phyloP scores from a whole-genome alignment of 2,113 vertebrate species.

The Pterocles burchelli region DNA sequence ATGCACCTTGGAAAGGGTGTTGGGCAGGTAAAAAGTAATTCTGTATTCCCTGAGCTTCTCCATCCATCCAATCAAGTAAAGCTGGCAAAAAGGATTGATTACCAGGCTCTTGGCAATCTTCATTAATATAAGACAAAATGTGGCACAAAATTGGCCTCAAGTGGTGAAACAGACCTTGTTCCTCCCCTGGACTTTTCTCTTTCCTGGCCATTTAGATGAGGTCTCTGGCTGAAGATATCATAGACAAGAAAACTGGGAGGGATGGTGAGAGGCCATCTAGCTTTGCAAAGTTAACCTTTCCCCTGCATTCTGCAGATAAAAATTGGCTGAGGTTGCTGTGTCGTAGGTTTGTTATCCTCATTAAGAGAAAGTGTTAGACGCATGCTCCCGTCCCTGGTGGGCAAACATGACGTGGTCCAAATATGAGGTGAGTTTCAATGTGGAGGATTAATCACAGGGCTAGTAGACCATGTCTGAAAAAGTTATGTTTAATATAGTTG shows the following conservation, averaged over 20 bases:
- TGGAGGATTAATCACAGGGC: neutral
- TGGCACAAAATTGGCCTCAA: neutral
- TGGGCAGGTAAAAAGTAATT: neutral
- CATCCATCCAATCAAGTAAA: neutral
- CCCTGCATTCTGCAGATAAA: conserved; percentile 1
- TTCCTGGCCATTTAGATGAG: neutral
- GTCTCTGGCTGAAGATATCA: neutral
- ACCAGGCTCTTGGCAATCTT: neutral
- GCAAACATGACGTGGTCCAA: conserved; percentile 3
- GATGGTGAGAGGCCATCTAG: neutral
- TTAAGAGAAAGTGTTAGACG: conserved; percentile 40
- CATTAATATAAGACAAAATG: neutral
- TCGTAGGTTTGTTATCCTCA: conserved; percentile 2
- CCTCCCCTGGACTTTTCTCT: neutral
- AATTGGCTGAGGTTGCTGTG: neutral
- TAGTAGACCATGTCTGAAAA: conserved; percentile 30
- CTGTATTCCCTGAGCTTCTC: neutral
- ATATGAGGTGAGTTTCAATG: conserved; percentile 11
- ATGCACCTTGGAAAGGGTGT: neutral
- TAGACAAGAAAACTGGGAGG: neutral
- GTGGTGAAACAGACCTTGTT: neutral
- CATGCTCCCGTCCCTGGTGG: conserved; percentile 30
- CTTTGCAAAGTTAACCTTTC: conserved; percentile 19
- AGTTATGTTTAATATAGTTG: neutral
- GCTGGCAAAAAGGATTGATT: neutral